Conservation (phyloP, 2,797 vertebrate genomes). For the Trichosurus vulpecula region DNA sequence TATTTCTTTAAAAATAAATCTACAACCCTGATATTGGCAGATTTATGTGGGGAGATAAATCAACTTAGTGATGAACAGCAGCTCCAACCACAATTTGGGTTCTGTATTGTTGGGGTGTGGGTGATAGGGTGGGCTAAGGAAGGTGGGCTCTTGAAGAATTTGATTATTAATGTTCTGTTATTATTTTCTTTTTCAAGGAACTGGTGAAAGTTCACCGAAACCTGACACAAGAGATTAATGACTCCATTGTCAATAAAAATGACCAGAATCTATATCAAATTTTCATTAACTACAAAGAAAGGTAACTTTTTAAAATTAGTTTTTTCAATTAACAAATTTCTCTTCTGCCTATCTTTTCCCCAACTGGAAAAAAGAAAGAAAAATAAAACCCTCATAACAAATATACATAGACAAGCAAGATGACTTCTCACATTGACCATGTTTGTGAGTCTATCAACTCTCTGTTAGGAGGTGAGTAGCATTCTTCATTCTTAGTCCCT, state of each 20-base stretch:
- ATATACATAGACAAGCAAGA: background rate
- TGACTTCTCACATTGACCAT: background rate
- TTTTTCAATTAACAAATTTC: background rate
- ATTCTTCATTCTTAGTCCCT: background rate
- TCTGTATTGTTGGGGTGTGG: background rate
- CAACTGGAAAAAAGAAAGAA: background rate
- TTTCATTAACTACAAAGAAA: slow-evolving; percentile 97
- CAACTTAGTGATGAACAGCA: background rate
- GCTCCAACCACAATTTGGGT: background rate
- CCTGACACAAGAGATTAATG: slow-evolving; percentile 93
- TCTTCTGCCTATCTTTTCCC: background rate
- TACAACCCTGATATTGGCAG: slow-evolving; percentile 6
- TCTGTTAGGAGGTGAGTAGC: background rate
- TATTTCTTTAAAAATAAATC: background rate
- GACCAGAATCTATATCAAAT: slow-evolving; percentile 95
- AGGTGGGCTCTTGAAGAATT: slow-evolving; percentile 44
- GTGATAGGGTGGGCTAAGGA: background rate
- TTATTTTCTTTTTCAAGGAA: slow-evolving; percentile 86
- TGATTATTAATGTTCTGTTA: slow-evolving; percentile 26
- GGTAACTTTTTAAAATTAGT: slow-evolving; percentile 84
- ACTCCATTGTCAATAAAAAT: slow-evolving; percentile 92
- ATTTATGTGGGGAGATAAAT: slow-evolving; percentile 9
- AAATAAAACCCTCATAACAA: background rate
- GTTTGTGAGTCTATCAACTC: background rate
- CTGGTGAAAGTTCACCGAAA: slow-evolving; percentile 95